Conservation (phyloP, 2,888 invertebrate genomes). For the Agrochola lychnidis region DNA sequence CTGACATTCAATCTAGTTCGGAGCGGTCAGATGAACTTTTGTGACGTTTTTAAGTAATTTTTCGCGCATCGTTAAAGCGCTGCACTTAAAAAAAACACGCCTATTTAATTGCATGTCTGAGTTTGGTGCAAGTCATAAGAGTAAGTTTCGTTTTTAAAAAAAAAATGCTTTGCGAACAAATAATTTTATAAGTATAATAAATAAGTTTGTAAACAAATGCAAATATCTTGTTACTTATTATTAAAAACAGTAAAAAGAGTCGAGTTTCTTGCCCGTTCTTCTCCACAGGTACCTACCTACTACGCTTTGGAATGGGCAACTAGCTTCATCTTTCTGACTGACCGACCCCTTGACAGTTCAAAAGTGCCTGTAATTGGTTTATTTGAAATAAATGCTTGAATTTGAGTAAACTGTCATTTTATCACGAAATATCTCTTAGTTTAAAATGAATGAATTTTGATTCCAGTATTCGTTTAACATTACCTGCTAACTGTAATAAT, state of each 20-base stretch:
- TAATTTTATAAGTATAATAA: not conserved
- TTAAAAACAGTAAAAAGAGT: not conserved
- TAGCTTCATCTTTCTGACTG: too few species aligned
- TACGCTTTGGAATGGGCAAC: too few species aligned
- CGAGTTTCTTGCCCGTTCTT: too few species aligned
- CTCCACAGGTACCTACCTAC: too few species aligned
- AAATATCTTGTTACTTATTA: not conserved
- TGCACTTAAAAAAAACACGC: conserved; percentile 50
- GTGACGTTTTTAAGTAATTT: conserved; percentile 40
- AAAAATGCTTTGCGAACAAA: not conserved
- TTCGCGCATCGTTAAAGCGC: conserved; percentile 51
- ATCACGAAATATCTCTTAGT: not conserved
- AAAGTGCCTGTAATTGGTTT: too few species aligned
- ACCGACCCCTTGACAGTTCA: too few species aligned
- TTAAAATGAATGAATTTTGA: too few species aligned
- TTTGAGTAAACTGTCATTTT: not conserved
- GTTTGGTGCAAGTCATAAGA: conserved; percentile 11
- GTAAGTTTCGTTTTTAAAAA: not conserved
- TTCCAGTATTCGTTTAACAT: too few species aligned
- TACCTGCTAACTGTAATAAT: too few species aligned
- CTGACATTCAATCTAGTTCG: conserved; percentile 58
- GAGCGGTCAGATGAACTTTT: conserved; percentile 37
- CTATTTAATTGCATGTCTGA: conserved; percentile 47
- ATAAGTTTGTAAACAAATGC: not conserved
- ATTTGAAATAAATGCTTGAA: too few species aligned